Evolutionary conservation across 2,888 invertebrate genomes (phyloP).

Genomic region (Tenthredo amoena): DNA sequence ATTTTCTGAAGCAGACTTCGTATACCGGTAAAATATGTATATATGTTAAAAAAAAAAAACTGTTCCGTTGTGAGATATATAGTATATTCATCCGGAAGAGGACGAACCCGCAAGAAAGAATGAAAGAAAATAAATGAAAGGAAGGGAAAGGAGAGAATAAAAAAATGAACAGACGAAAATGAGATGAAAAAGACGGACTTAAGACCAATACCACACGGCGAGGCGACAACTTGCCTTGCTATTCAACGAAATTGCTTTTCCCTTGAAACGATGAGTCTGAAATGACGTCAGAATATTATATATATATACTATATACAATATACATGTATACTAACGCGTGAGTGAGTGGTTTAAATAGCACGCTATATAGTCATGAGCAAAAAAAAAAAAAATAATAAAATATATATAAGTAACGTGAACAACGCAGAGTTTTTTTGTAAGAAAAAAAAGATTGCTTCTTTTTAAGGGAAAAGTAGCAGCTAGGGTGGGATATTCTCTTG

Average conservation of each 20-base stretch:
- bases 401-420: not conserved
- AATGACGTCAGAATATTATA: slow-evolving; percentile 20
- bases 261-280: slow-evolving; percentile 24
- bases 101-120: not conserved
- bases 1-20: not conserved
- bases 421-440: not conserved
- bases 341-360: slow-evolving; percentile 15
- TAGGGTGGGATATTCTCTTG: slow-evolving; percentile 5
- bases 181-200: not conserved
- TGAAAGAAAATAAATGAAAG: not conserved
- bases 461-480: not conserved
- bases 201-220: not conserved
- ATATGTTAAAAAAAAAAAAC: not conserved
- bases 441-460: not conserved
- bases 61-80: not conserved
- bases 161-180: not conserved
- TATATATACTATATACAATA: not conserved
- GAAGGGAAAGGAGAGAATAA: not conserved
- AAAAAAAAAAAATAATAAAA: not conserved
- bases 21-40: not conserved
- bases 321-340: not conserved
- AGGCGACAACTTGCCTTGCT: slow-evolving; percentile 28
- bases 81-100: not conserved
- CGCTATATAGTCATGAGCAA: not conserved
- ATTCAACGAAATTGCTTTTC: slow-evolving; percentile 33